phyloP scores from a whole-genome alignment of 2,888 invertebrate species.

The Drosophila meridiana region DNA sequence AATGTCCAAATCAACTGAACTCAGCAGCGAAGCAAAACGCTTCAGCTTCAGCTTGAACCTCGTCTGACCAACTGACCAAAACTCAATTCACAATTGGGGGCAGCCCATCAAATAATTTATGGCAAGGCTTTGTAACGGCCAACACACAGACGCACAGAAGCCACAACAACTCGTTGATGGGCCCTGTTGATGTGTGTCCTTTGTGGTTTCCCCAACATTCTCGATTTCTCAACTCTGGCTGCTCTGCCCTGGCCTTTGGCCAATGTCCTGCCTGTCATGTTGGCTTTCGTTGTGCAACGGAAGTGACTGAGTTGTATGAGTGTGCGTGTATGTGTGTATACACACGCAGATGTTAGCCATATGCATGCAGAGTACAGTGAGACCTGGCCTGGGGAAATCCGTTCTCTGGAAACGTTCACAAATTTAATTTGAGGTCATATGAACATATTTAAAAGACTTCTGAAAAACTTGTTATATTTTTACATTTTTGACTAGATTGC shows the following conservation, averaged over 20 bases:
- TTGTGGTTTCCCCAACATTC: slow-evolving; percentile 58
- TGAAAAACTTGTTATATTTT: background rate
- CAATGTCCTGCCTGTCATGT: slow-evolving; percentile 52
- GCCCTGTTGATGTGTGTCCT: slow-evolving; percentile 62
- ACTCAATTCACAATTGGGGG: slow-evolving; percentile 60
- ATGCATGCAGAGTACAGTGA: slow-evolving; percentile 21
- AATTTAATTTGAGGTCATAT: slow-evolving; percentile 8
- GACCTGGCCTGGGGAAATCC: background rate
- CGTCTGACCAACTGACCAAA: slow-evolving; percentile 68
- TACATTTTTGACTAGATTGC: background rate
- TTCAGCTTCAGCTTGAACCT: slow-evolving; percentile 12
- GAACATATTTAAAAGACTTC: background rate
- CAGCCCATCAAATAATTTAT: slow-evolving; percentile 74
- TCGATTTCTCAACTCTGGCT: slow-evolving; percentile 31
- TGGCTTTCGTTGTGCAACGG: slow-evolving; percentile 64
- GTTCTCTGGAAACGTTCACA: background rate
- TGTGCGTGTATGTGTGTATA: slow-evolving; percentile 20
- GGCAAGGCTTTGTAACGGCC: slow-evolving; percentile 55
- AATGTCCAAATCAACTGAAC: slow-evolving; percentile 45
- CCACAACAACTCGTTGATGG: slow-evolving; percentile 28
- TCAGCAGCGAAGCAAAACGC: slow-evolving; percentile 7
- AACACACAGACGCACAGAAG: slow-evolving; percentile 13
- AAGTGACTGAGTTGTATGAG: slow-evolving; percentile 45
- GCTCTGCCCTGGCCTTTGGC: slow-evolving; percentile 25
- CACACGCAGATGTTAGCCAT: slow-evolving; percentile 23